Evolutionary conservation across 1,140 invertebrate species (phyloP).

Genomic region (Whitmania pigra): DNA sequence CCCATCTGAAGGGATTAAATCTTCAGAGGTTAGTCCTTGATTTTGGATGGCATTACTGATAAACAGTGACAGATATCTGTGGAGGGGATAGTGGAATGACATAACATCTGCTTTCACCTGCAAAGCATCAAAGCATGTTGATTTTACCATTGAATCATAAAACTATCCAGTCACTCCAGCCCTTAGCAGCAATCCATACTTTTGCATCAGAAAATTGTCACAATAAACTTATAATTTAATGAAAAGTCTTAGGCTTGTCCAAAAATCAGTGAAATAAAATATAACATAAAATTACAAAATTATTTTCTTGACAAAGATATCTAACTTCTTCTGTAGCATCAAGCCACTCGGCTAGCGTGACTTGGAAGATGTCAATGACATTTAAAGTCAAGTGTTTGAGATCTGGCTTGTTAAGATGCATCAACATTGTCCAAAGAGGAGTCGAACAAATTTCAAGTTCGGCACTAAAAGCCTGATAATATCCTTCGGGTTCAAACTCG

Average conservation of each 20-base stretch:
- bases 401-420: slow-evolving; percentile 62
- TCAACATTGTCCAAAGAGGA: slow-evolving; percentile 88
- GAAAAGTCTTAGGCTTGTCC: no score
- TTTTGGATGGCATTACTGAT: slow-evolving; percentile 72
- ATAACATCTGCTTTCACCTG: slow-evolving; percentile 68
- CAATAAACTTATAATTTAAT: no score
- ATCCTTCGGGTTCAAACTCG: slow-evolving; percentile 91
- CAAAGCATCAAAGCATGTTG: not conserved
- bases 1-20: slow-evolving; percentile 57
- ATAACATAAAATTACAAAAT: no score
- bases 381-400: slow-evolving; percentile 31
- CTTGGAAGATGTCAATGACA: slow-evolving; percentile 3
- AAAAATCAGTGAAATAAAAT: no score
- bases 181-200: no score
- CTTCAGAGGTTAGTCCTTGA: slow-evolving; percentile 60
- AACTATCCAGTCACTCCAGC: not conserved
- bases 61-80: slow-evolving; percentile 83
- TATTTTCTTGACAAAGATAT: no score
- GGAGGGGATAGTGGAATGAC: slow-evolving; percentile 86
- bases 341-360: no score
- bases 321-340: no score
- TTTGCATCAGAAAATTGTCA: no score
- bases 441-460: slow-evolving; percentile 89
- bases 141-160: not conserved
- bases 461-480: slow-evolving; percentile 89